Evolutionary conservation across 2,113 vertebrate species (phyloP).

Genomic region (Mobula hypostoma): DNA sequence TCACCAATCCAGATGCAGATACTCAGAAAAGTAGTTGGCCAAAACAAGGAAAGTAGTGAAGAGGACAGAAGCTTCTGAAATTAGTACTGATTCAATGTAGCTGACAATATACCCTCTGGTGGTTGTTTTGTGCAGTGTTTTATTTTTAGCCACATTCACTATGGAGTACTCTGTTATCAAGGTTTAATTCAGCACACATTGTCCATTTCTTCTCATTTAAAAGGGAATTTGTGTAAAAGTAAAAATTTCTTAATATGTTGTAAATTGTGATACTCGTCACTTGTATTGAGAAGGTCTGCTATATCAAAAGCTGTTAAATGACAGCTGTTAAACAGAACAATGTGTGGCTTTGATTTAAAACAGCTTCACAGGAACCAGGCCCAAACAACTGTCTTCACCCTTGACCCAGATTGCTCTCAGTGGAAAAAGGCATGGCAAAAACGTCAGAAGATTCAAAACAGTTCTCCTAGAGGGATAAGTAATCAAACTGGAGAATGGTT

Average conservation of each 20-base stretch:
- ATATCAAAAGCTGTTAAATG: not conserved
- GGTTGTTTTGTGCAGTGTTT: not conserved
- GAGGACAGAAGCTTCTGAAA: not conserved
- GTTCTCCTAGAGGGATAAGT: not conserved
- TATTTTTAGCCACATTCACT: not conserved
- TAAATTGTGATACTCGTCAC: not conserved
- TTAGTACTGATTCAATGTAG: not conserved
- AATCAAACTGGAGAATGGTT: not conserved
- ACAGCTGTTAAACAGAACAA: not conserved
- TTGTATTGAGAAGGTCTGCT: not conserved
- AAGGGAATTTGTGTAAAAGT: not conserved
- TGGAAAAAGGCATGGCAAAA: not conserved
- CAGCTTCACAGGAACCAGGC: not conserved
- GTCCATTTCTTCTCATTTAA: not conserved
- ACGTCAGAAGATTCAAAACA: not conserved
- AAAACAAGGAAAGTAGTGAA: not conserved
- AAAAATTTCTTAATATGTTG: not conserved
- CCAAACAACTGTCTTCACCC: not conserved
- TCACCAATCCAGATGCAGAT: not conserved
- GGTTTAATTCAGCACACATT: not conserved
- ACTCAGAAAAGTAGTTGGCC: not conserved
- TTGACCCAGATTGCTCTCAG: not conserved
- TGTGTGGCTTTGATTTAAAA: not conserved
- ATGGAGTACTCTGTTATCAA: not conserved
- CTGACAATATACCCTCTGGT: not conserved